These are phyloP conservation scores for Cantharis rustica DNA, from an alignment of 2,888 invertebrate species.

Conservation along the genomic window DNA sequence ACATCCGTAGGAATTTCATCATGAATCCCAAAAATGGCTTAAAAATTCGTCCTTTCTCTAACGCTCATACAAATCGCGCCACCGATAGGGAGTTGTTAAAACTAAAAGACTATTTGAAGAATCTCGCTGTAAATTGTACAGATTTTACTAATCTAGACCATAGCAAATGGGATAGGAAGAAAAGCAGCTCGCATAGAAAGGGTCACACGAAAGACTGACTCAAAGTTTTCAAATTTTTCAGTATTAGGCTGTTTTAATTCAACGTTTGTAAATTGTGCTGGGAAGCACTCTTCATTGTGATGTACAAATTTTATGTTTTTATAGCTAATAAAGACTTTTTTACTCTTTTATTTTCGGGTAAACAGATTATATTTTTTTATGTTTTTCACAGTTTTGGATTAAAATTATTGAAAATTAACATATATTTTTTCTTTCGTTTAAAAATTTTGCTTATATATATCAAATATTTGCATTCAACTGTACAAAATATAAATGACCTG, in stretches of 20 bases:
- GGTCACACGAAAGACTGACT: neutral
- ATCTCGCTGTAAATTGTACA: constrained; percentile 78
- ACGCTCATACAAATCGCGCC: constrained; percentile 86
- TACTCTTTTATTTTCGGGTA: neutral
- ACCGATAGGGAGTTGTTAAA: constrained; percentile 83
- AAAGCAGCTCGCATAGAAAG: neutral
- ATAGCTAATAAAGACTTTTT: neutral
- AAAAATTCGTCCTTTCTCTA: constrained; percentile 86
- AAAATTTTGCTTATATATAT: no score
- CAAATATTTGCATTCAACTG: no score
- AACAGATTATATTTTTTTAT: neutral
- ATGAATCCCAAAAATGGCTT: constrained; percentile 97
- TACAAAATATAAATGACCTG: no score
- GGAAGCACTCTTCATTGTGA: neutral
- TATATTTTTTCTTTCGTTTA: neutral
- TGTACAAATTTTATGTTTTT: neutral
- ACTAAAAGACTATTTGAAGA: constrained; percentile 79
- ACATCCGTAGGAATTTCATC: constrained; percentile 91
- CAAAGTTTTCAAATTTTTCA: neutral
- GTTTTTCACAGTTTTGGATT: neutral
- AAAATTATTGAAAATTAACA: neutral
- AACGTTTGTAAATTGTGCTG: neutral
- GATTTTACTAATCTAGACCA: constrained; percentile 88
- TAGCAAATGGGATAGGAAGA: constrained; percentile 86
- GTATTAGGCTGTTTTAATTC: neutral